A percentile compares a stretch with the other conserved stretches of the same genome.
These are phyloP conservation scores for Zingel zingel DNA, from an alignment of 2,113 vertebrate species.

Conservation along the genomic window DNA sequence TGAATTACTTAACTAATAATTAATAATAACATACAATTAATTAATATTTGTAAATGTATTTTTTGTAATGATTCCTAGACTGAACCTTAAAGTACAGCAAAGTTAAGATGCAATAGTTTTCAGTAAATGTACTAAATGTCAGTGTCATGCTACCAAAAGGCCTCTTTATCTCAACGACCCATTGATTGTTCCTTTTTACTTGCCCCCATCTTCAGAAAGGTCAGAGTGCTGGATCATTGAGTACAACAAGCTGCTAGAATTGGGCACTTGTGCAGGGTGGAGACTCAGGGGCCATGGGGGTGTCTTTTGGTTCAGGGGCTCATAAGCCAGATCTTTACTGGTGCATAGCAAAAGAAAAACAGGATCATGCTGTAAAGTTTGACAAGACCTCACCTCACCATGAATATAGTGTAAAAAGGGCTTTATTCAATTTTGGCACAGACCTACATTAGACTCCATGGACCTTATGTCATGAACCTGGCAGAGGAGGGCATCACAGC, in stretches of 20 bases:
- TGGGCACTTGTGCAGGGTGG: neutral
- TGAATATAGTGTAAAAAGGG: neutral
- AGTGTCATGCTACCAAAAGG: slow-evolving; percentile 8
- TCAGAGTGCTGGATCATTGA: slow-evolving; percentile 1
- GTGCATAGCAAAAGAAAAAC: slow-evolving; percentile 25
- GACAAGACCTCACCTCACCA: neutral
- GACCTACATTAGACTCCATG: neutral
- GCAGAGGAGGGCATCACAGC: slow-evolving; percentile 32
- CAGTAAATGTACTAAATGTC: neutral
- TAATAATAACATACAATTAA: too few relatives aligned
- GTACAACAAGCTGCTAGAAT: slow-evolving; percentile 10
- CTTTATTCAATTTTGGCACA: slow-evolving; percentile 32
- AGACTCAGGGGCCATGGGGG: neutral
- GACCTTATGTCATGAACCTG: slow-evolving; percentile 28
- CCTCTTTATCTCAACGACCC: slow-evolving; percentile 16
- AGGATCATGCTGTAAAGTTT: slow-evolving; percentile 24
- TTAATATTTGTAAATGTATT: neutral
- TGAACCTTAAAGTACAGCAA: neutral
- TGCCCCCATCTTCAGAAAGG: neutral
- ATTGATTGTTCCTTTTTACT: slow-evolving; percentile 8
- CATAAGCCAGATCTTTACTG: slow-evolving; percentile 21
- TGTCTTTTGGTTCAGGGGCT: neutral
- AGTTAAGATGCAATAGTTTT: neutral
- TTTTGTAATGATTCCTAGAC: neutral
- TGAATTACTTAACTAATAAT: too few relatives aligned